phyloP scores from a whole-genome alignment of 92 coral and sea anemone genomes.

The Palythoa grandis region DNA sequence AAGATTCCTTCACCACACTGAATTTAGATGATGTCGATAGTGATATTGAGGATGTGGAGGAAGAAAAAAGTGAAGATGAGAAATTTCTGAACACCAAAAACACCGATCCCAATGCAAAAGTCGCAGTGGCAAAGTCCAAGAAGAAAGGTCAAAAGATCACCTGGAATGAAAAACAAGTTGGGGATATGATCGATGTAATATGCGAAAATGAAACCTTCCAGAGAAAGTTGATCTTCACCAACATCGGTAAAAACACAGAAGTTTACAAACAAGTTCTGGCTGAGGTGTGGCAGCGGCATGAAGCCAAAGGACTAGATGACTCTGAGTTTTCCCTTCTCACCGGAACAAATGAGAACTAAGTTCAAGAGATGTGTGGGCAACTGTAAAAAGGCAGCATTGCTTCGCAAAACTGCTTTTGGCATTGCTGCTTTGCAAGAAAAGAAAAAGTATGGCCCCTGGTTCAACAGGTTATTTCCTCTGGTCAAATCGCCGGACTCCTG shows the following conservation, averaged over 20 bases:
- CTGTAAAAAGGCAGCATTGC: constrained; percentile 13
- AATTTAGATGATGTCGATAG: background rate
- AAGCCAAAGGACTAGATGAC: background rate
- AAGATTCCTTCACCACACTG: background rate
- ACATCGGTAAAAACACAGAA: background rate
- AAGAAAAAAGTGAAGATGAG: background rate
- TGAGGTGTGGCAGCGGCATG: constrained; percentile 1
- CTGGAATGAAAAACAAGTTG: constrained; percentile 6
- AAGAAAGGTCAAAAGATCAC: background rate
- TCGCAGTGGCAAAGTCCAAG: background rate
- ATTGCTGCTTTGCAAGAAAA: constrained; percentile 5
- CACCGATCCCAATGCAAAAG: background rate
- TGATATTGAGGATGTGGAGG: background rate
- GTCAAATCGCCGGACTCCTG: background rate
- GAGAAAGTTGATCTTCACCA: background rate
- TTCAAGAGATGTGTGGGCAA: constrained; percentile 21
- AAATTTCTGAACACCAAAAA: background rate
- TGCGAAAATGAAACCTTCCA: background rate
- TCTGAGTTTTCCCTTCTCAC: constrained; percentile 2
- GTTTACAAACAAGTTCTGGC: background rate
- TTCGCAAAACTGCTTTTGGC: background rate
- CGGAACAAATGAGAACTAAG: background rate
- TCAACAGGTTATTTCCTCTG: background rate
- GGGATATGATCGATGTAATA: background rate
- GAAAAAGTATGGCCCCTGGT: constrained; percentile 7